Percentiles rank a stretch among this genome's conserved stretches.
Evolutionary conservation across 2,797 vertebrate species (phyloP).

Genomic region (Caiman crocodilus): DNA sequence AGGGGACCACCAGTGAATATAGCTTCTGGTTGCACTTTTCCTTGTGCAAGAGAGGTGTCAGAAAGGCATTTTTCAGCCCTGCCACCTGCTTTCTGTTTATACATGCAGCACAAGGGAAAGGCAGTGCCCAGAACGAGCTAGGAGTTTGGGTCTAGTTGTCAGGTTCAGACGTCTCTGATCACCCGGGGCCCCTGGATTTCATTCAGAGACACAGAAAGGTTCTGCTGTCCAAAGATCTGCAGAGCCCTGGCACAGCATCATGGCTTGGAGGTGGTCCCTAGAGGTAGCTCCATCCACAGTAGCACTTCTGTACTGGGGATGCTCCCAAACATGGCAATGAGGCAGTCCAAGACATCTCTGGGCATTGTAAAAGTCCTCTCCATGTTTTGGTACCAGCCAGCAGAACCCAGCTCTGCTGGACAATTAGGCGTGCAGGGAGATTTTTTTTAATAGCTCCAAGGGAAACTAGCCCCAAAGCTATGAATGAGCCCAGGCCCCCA

Average conservation of each 20-base stretch:
- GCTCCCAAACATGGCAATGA: too few relatives aligned
- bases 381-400: constrained; percentile 8
- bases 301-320: background rate
- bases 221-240: background rate
- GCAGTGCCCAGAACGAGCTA: background rate
- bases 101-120: background rate
- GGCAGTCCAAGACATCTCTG: background rate
- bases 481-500: background rate
- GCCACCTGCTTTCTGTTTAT: fast-evolving
- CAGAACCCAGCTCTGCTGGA: constrained; percentile 14
- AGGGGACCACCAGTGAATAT: background rate
- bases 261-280: background rate
- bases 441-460: background rate
- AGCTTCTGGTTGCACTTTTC: background rate
- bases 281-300: background rate
- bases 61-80: fast-evolving
- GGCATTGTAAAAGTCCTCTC: background rate
- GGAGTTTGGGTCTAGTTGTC: too few relatives aligned
- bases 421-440: background rate
- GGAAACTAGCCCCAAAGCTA: constrained; percentile 21
- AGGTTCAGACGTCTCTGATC: background rate
- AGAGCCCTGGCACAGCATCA: background rate
- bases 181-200: background rate
- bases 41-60: background rate
- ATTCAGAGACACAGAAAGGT: background rate